Evolutionary conservation across 2,113 vertebrate genomes (phyloP), one percentile per base, ranked within the genome.

Genomic region (Elephantulus edwardii): DNA sequence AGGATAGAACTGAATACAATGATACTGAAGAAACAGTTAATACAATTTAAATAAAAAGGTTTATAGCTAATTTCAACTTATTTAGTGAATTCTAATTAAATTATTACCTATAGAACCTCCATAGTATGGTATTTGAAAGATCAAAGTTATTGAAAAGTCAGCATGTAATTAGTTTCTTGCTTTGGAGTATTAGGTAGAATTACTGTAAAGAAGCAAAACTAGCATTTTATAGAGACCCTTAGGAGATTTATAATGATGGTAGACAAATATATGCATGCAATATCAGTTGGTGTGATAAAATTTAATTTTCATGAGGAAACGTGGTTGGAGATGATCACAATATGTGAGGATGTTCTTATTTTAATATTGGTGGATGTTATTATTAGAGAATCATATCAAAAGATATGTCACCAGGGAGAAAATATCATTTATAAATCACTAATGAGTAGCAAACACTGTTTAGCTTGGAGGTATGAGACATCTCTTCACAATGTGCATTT

Each of bases 371-470:
- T 98, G 97, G 98, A 98, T 98, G 98, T 98, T 99, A 98, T 99
- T 99, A 98, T 99, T 99, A 98, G 97, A 98, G 98, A 98, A 98
- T 98, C 98, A 98, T 99, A 99, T 99, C 98, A 98, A 98, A 99
- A 98, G 98, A 98, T 98, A 98, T 99, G 98, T 99, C 99, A 99
- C 98, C 98, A 98, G 99, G 99, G 99, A 99, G 98, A 98, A 99
- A 99, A 99, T 99, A 99, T 99, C 98, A 99, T 99, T 99, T 99
- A 99, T 98, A 99, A 99, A 98, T 98, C 98, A 97, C 98, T 99
- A 99, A 99, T 99, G 98, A 99, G 98, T 98, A 98, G 98, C 98
- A 99, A 99, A 99, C 98, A 98, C 97, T 98, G 97, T 97, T 98
- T 97, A 98, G 98, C 98, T 99, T 98, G 98, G 98, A 98, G 98